Conservation (phyloP, 2,797 vertebrate species). For the Dermochelys coriacea region DNA sequence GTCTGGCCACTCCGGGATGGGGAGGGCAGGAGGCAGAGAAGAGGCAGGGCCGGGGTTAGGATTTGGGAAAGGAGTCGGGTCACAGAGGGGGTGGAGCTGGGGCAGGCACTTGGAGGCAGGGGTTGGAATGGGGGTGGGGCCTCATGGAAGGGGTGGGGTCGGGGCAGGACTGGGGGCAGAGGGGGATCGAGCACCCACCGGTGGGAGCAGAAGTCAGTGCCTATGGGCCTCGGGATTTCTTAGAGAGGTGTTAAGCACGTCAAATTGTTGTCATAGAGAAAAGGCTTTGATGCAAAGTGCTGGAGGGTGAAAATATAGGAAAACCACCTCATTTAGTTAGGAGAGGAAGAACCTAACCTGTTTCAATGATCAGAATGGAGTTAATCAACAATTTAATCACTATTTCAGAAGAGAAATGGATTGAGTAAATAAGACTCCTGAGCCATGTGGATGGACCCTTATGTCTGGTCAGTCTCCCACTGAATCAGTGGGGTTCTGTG, state of each 20-base stretch:
- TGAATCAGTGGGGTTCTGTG: background rate
- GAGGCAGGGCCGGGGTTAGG: no score
- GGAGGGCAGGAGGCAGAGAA: no score
- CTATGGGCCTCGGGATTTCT: background rate
- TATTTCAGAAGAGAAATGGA: conserved; percentile 40
- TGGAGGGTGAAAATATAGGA: background rate
- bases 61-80: no score
- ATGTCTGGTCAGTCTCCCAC: background rate
- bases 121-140: no score
- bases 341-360: background rate
- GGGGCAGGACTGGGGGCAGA: no score
- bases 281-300: background rate
- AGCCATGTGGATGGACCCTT: fast-evolving
- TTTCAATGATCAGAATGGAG: background rate
- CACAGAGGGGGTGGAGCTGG: no score
- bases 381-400: background rate
- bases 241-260: background rate
- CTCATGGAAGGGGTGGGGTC: no score
- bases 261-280: background rate
- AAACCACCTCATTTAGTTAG: background rate
- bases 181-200: no score
- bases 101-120: no score
- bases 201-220: no score
- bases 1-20: no score
- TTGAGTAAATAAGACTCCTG: conserved; percentile 4